Conservation (phyloP, 2,113 vertebrate species). For the Rhinichthys klamathensis region DNA sequence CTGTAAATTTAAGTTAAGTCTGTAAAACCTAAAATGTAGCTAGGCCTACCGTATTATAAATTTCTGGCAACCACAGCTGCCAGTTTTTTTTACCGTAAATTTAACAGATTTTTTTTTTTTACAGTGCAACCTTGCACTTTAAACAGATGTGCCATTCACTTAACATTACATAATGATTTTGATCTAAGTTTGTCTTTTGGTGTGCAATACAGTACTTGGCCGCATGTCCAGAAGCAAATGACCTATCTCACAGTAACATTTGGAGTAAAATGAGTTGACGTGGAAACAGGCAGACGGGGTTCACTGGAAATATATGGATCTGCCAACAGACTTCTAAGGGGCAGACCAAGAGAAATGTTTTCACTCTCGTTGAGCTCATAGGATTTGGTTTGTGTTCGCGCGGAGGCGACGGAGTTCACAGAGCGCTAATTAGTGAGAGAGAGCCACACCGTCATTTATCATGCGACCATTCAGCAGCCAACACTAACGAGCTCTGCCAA, state of each 20-base stretch:
- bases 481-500: conserved; percentile 60
- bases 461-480: conserved; percentile 46
- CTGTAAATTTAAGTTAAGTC: too few species aligned
- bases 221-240: conserved; percentile 33
- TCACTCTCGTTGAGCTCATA: conserved; percentile 67
- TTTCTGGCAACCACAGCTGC: too few species aligned
- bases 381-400: conserved; percentile 51
- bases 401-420: conserved; percentile 57
- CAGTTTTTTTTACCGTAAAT: too few species aligned
- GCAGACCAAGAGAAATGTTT: conserved; percentile 64
- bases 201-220: conserved; percentile 28
- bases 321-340: conserved; percentile 57
- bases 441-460: conserved; percentile 71
- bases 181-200: conserved; percentile 5
- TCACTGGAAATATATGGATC: conserved; percentile 61
- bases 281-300: conserved; percentile 44
- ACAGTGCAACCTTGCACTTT: too few species aligned
- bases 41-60: too few species aligned
- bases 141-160: too few species aligned
- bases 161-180: not conserved
- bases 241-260: conserved; percentile 46
- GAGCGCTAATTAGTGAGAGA: conserved; percentile 69
- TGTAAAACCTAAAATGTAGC: too few species aligned
- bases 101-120: too few species aligned
- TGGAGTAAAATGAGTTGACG: conserved; percentile 52